Evolutionary conservation across 2,888 invertebrate genomes (phyloP).

Genomic region (Aspidapion aeneum): DNA sequence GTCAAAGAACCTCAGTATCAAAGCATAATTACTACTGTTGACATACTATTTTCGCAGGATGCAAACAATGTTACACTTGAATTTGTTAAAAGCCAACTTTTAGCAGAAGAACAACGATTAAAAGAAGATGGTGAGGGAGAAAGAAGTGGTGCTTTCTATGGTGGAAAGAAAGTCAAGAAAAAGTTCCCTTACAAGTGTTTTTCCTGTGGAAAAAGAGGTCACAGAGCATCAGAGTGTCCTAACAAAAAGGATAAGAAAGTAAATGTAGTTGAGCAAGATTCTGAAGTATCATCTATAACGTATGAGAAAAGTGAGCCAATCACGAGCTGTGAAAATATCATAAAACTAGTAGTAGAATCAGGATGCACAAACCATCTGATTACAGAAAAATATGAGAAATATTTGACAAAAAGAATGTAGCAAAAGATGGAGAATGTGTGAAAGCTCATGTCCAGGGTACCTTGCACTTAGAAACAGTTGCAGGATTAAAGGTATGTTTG

Average conservation of each 20-base stretch:
- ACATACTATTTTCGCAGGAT: neutral
- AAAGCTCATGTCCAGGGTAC: constrained; percentile 21
- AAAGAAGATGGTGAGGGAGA: neutral
- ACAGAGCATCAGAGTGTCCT: constrained; percentile 15
- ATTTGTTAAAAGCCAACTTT: neutral
- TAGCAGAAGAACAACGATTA: neutral
- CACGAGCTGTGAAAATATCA: constrained; percentile 6
- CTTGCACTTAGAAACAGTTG: constrained; percentile 20
- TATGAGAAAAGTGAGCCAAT: neutral
- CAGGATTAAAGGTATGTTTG: constrained; percentile 14
- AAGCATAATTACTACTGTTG: neutral
- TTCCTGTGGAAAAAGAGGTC: constrained; percentile 19
- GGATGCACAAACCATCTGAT: constrained; percentile 29
- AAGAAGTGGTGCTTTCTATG: neutral
- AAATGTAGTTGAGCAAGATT: neutral
- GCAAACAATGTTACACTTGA: neutral
- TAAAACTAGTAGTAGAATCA: constrained; percentile 26
- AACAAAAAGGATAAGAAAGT: constrained; percentile 7
- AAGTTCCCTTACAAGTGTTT: constrained; percentile 19
- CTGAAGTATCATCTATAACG: neutral
- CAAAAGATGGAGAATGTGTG: constrained; percentile 26
- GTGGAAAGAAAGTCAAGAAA: neutral
- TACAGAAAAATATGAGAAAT: constrained; percentile 16
- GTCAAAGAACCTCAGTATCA: neutral
- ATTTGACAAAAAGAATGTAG: constrained; percentile 19